phyloP scores from a whole-genome alignment of 1,140 invertebrate genomes.

The Brachionus plicatilis region DNA sequence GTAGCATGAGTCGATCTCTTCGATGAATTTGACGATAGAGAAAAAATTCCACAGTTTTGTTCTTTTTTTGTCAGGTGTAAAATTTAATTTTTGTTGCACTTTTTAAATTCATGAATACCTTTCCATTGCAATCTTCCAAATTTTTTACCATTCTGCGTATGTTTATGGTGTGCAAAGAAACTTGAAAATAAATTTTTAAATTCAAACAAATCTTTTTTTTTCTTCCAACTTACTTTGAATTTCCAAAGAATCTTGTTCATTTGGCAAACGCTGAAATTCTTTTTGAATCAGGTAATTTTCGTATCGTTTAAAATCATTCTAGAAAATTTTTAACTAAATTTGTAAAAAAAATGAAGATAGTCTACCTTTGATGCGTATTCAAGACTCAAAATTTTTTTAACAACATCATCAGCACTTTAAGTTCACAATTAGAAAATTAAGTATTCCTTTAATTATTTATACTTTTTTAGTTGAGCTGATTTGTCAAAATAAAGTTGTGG shows the following conservation, averaged over 20 bases:
- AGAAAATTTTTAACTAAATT: not conserved
- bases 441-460: not conserved
- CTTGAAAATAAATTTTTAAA: not conserved
- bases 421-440: not conserved
- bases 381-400: constrained; percentile 12
- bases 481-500: constrained; percentile 8
- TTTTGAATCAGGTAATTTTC: constrained; percentile 2
- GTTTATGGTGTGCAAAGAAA: not conserved
- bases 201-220: not conserved
- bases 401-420: not conserved
- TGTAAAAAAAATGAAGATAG: not conserved
- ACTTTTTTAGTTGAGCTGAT: not conserved
- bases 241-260: constrained; percentile 16
- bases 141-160: not conserved
- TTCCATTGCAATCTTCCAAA: constrained; percentile 19
- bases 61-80: not conserved
- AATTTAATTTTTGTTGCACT: not conserved
- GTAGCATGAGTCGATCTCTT: constrained; percentile 7
- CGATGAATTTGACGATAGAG: constrained; percentile 18
- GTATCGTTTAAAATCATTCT: constrained; percentile 24
- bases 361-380: not conserved
- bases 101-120: not conserved
- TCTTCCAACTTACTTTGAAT: not conserved
- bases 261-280: not conserved
- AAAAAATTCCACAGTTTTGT: constrained; percentile 19